These are phyloP conservation scores for Platycheirus albimanus DNA, from an alignment of 2,888 invertebrate genomes.

Conservation along the genomic window DNA sequence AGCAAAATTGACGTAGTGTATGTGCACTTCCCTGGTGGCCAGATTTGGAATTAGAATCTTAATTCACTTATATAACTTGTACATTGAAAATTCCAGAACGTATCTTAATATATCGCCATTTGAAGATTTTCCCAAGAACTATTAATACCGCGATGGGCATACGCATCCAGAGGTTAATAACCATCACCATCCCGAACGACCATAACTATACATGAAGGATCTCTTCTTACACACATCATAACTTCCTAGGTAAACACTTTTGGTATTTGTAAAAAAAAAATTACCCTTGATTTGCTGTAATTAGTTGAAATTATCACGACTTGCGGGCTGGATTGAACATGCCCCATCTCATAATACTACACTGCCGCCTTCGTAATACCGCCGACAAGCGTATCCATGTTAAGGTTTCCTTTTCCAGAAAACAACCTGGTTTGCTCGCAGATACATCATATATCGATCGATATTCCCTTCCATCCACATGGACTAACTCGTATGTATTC, in stretches of 20 bases:
- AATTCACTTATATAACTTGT: too few relatives aligned
- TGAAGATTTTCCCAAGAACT: too few relatives aligned
- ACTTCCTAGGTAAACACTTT: conserved; percentile 62
- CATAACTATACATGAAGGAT: too few relatives aligned
- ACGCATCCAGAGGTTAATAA: conserved; percentile 45
- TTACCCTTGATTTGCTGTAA: conserved; percentile 64
- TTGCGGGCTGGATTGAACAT: conserved; percentile 43
- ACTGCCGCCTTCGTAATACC: too few relatives aligned
- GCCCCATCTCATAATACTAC: conserved; percentile 27
- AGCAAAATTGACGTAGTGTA: too few relatives aligned
- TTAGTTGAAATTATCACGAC: conserved; percentile 73
- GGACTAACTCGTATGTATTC: too few relatives aligned
- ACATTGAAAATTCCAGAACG: too few relatives aligned
- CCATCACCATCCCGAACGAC: not conserved
- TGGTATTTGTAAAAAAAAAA: conserved; percentile 57
- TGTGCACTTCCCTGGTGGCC: too few relatives aligned
- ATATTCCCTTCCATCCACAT: conserved; percentile 3
- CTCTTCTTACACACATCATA: not conserved
- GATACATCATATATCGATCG: conserved; percentile 72
- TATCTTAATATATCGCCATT: too few relatives aligned
- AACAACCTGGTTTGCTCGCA: conserved; percentile 18
- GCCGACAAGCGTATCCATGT: conserved; percentile 62
- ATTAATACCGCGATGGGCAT: too few relatives aligned
- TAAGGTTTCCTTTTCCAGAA: conserved; percentile 47
- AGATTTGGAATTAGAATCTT: too few relatives aligned